phyloP scores from a whole-genome alignment of 2,888 invertebrate species.

The Pedicia rivosa region DNA sequence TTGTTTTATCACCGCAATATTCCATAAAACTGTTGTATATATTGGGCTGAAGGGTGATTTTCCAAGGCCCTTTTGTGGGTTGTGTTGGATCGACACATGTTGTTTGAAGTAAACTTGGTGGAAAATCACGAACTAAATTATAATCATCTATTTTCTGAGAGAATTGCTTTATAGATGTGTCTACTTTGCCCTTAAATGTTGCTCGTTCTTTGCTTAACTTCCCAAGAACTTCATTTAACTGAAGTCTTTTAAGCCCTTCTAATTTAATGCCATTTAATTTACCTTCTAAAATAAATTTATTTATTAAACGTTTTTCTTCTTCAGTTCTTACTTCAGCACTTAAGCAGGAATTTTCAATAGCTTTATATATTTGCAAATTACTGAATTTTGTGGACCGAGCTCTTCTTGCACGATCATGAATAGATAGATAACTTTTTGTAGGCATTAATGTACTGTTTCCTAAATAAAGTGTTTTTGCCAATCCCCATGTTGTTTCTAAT shows the following conservation, averaged over 20 bases:
- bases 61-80: slow-evolving; percentile 64
- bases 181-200: slow-evolving; percentile 49
- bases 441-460: slow-evolving; percentile 69
- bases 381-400: slow-evolving; percentile 60
- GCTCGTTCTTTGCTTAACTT: slow-evolving; percentile 40
- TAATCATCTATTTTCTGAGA: slow-evolving; percentile 48
- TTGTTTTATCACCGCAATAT: slow-evolving; percentile 61
- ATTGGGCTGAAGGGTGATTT: slow-evolving; percentile 55
- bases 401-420: slow-evolving; percentile 61
- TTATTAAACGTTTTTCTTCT: slow-evolving; percentile 53
- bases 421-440: slow-evolving; percentile 56
- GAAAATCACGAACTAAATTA: slow-evolving; percentile 54
- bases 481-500: slow-evolving; percentile 72
- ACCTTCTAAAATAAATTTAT: slow-evolving; percentile 69
- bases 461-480: slow-evolving; percentile 68
- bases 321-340: slow-evolving; percentile 30
- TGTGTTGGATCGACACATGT: slow-evolving; percentile 46
- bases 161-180: slow-evolving; percentile 48
- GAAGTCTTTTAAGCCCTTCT: slow-evolving; percentile 32
- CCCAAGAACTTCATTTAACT: slow-evolving; percentile 36
- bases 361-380: slow-evolving; percentile 49
- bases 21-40: slow-evolving; percentile 63
- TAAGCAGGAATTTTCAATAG: slow-evolving; percentile 41
- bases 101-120: slow-evolving; percentile 44
- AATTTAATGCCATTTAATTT: slow-evolving; percentile 67